Evolutionary conservation across 2,888 invertebrate genomes (phyloP), one percentile per base, ranked within the genome.

Genomic region (Oligia strigilis): DNA sequence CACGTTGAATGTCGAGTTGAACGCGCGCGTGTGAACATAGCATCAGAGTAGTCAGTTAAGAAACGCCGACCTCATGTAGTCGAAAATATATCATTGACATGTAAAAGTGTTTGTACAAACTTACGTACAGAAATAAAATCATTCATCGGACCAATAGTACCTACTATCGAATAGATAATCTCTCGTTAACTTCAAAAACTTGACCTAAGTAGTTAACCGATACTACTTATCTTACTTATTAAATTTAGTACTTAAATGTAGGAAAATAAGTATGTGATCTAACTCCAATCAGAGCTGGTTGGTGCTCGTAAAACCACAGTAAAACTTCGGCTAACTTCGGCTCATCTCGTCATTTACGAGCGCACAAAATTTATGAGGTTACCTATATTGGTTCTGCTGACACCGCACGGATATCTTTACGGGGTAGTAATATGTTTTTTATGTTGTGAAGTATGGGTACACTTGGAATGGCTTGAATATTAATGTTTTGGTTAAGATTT

Each of bases 331-430:
- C 87, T 85, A 93, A 93, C 85, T 90, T 89, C 88, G 87, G 85
- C 85, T 87, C 86, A 89, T 91, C 85, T 86, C 76, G 75, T 82
- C 88, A 85, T 93, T 94, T 93, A 94, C 92, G 94, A 91, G 85
- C 90, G 75, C 73, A 85, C 88, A 88, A 89, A 90, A 93, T 94
- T 94, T 94, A 94, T 89, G 92, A 91, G 85, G 86, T 82, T 80
- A 81, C 89, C 90, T 90, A 92, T 93, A 90, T 92, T 94, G 91
- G 81, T 85, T 89, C 86, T 83, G 89, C 89, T 89, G 90, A 89
- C 88, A 89, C 87, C 87, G 90, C 88, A 91, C 82, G 88, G 87
- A 82, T 75, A 78, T 81, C 73, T 80, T 88, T 87, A 86, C 72
- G 78, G 75, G 69, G 55, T 72, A 78, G 81, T 84, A 83, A 87